These are phyloP conservation scores for Auanema freiburgensis DNA, from an alignment of 2,888 invertebrate genomes.

Conservation along the genomic window DNA sequence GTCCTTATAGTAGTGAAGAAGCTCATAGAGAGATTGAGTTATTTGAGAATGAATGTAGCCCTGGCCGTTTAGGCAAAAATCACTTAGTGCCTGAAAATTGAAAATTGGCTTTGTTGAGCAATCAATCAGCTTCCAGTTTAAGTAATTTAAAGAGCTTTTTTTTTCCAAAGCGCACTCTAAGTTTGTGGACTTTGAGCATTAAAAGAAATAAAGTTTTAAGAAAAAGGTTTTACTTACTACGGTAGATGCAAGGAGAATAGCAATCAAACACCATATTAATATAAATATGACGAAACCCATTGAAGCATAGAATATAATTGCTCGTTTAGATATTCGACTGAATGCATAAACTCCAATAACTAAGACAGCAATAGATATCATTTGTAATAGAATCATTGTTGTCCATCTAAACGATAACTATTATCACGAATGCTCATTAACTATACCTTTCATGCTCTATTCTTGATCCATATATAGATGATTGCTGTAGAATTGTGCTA, in stretches of 20 bases:
- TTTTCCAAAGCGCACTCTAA: background rate
- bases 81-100: too few relatives aligned
- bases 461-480: too few relatives aligned
- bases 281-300: constrained; percentile 61
- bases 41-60: too few relatives aligned
- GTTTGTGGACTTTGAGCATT: constrained; percentile 1
- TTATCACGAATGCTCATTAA: background rate
- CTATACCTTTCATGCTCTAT: too few relatives aligned
- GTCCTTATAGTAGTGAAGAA: constrained; percentile 1
- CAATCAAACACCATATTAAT: constrained; percentile 53
- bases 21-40: too few relatives aligned
- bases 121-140: too few relatives aligned
- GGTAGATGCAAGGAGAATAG: constrained; percentile 50
- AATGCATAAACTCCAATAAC: constrained; percentile 61
- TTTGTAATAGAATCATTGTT: constrained; percentile 48
- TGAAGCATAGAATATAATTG: constrained; percentile 59
- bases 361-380: constrained; percentile 57
- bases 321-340: constrained; percentile 59
- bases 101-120: too few relatives aligned
- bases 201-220: constrained; percentile 5
- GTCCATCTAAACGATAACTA: constrained; percentile 51
- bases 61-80: too few relatives aligned
- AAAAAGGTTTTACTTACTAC: constrained; percentile 50
- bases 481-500: too few relatives aligned
- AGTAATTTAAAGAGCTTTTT: background rate